These are phyloP conservation scores for Tinamus guttatus DNA, from an alignment of 2,113 vertebrate species.

Conservation along the genomic window DNA sequence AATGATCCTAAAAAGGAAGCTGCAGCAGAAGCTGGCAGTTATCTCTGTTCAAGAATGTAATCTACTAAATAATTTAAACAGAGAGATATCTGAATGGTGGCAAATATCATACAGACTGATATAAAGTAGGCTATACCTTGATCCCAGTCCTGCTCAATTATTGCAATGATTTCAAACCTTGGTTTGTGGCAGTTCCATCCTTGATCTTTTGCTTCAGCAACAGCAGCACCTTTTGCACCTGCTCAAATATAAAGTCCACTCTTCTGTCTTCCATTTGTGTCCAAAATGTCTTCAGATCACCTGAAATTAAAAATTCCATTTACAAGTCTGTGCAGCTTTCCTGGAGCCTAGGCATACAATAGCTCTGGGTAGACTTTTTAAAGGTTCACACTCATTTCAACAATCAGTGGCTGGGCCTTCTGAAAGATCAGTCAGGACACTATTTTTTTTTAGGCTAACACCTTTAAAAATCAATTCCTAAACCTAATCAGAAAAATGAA, in stretches of 20 bases:
- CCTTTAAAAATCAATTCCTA: background rate
- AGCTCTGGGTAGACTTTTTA: background rate
- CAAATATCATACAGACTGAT: background rate
- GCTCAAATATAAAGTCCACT: conserved; percentile 80
- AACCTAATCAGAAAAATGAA: background rate
- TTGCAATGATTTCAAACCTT: conserved; percentile 72
- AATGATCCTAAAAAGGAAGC: too few relatives aligned
- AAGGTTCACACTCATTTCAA: background rate
- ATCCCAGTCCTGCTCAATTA: background rate
- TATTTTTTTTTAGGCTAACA: background rate
- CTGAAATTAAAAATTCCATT: conserved; percentile 65
- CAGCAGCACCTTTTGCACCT: conserved; percentile 73
- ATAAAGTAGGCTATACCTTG: background rate
- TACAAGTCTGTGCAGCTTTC: background rate
- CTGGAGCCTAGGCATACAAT: background rate
- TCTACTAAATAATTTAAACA: background rate
- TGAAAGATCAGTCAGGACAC: background rate
- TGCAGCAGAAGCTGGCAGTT: too few relatives aligned
- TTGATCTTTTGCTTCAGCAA: conserved; percentile 82
- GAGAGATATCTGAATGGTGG: background rate
- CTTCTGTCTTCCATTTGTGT: conserved; percentile 62
- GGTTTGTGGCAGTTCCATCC: conserved; percentile 79
- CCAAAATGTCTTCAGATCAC: conserved; percentile 77
- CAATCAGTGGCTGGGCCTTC: background rate
- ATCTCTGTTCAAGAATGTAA: background rate